A percentile compares a stretch with the other conserved stretches of the same genome.
These are phyloP conservation scores for Panagrolaimus sp. DNA, from an alignment of 1,140 invertebrate genomes.

Conservation along the genomic window DNA sequence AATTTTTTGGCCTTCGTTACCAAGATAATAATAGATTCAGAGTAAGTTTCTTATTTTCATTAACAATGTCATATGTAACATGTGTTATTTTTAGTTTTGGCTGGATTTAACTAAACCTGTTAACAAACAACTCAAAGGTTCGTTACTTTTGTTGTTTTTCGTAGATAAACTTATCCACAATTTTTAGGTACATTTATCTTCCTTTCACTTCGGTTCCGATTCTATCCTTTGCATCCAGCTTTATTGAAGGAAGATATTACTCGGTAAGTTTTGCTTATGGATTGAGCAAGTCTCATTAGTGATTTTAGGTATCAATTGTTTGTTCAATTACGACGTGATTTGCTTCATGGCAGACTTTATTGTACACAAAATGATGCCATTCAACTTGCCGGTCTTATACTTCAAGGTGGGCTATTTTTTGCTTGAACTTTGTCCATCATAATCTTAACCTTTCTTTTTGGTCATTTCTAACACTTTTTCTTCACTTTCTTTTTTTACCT, in stretches of 20 bases:
- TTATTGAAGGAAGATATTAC: conserved; percentile 77
- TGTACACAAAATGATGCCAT: conserved; percentile 80
- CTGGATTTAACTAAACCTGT: conserved; percentile 85
- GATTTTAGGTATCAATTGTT: conserved; percentile 76
- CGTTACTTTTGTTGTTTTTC: conserved; percentile 51
- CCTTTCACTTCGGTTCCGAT: conserved; percentile 87
- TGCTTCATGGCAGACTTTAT: conserved; percentile 84
- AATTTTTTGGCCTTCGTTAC: conserved; percentile 92
- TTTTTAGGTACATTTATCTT: conserved; percentile 64
- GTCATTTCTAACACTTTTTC: no score
- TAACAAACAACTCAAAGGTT: conserved; percentile 88
- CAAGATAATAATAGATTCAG: conserved; percentile 84
- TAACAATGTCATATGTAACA: conserved; percentile 7
- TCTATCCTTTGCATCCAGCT: conserved; percentile 79
- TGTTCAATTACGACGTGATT: conserved; percentile 84
- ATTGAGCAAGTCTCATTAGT: not conserved
- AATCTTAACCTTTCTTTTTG: no score
- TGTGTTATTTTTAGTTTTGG: conserved; percentile 77
- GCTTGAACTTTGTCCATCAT: not conserved
- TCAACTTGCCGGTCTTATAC: conserved; percentile 79
- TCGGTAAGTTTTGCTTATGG: conserved; percentile 60
- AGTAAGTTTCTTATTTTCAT: conserved; percentile 62
- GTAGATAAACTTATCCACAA: conserved; percentile 6
- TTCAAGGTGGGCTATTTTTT: conserved; percentile 73
- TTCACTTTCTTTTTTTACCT: no score